Percentiles rank a stretch among this genome's conserved stretches.
phyloP scores from a whole-genome alignment of 1,140 invertebrate genomes.

The Asbolus verrucosus region DNA sequence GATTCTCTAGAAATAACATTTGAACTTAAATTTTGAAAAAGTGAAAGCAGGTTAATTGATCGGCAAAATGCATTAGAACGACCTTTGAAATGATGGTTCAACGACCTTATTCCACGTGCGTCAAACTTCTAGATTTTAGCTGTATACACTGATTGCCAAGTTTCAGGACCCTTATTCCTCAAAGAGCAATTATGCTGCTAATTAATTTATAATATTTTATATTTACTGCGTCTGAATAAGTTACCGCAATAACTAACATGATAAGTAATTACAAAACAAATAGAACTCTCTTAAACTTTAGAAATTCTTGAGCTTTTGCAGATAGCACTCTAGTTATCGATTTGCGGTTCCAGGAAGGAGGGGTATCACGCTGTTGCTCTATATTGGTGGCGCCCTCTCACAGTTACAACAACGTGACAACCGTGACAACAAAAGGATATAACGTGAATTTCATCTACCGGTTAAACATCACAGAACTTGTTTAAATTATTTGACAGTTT shows the following conservation, averaged over 20 bases:
- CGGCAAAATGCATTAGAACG: conserved; percentile 16
- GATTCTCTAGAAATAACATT: too few relatives aligned
- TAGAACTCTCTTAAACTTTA: conserved; percentile 8
- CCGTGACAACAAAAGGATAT: conserved; percentile 31
- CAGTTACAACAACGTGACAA: conserved; percentile 20
- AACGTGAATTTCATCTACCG: conserved; percentile 35
- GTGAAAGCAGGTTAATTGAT: conserved; percentile 37
- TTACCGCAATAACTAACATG: too few relatives aligned
- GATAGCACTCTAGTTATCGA: conserved; percentile 6
- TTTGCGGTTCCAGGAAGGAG: conserved; percentile 10
- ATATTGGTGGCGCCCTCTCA: conserved; percentile 22
- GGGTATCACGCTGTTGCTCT: conserved; percentile 38
- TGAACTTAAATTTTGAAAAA: background rate
- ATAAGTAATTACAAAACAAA: conserved; percentile 8
- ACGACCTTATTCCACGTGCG: conserved; percentile 20
- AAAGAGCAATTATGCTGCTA: too few relatives aligned
- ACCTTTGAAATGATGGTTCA: background rate
- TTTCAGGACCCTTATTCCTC: too few relatives aligned
- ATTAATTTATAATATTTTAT: too few relatives aligned
- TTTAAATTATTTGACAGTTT: conserved; percentile 39
- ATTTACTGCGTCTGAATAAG: too few relatives aligned
- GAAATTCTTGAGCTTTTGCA: conserved; percentile 31
- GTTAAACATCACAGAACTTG: conserved; percentile 29
- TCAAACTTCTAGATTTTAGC: conserved; percentile 19
- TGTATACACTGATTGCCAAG: background rate